Evolutionary conservation across 2,113 vertebrate species (phyloP).

Genomic region (Todiramphus saurophagus): DNA sequence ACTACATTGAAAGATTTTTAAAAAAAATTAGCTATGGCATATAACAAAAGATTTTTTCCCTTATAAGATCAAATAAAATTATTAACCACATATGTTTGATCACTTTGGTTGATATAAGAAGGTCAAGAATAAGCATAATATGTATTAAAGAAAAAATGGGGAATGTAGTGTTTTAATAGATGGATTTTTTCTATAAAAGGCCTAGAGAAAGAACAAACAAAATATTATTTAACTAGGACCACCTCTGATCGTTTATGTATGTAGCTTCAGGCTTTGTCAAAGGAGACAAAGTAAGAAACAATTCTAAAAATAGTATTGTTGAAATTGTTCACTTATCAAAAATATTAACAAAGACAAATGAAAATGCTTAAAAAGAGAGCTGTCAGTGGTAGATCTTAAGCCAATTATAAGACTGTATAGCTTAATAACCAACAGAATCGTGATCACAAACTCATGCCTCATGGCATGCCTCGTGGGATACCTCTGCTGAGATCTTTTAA

Average conservation of each 20-base stretch:
- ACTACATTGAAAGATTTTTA: not conserved
- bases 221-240: conserved; percentile 22
- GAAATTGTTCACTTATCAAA: conserved; percentile 40
- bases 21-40: not conserved
- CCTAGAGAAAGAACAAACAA: not conserved
- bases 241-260: not conserved
- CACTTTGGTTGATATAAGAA: not conserved
- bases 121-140: not conserved
- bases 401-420: not conserved
- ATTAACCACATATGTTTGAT: not conserved
- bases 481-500: conserved; percentile 23
- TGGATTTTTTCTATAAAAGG: conserved; percentile 12
- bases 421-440: not conserved
- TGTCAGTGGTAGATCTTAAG: conserved; percentile 3
- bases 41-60: not conserved
- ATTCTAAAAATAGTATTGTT: conserved; percentile 22
- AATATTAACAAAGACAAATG: not conserved
- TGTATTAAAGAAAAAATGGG: not conserved
- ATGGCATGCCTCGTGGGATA: conserved; percentile 16
- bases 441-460: not conserved
- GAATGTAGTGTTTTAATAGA: conserved; percentile 29
- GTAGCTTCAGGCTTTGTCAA: conserved; percentile 4
- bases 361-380: not conserved
- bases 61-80: not conserved
- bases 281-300: conserved; percentile 3